Evolutionary conservation across 2,113 vertebrate species (phyloP), one percentile per base, ranked within the genome.

Genomic region (Galeopterus variegatus): DNA sequence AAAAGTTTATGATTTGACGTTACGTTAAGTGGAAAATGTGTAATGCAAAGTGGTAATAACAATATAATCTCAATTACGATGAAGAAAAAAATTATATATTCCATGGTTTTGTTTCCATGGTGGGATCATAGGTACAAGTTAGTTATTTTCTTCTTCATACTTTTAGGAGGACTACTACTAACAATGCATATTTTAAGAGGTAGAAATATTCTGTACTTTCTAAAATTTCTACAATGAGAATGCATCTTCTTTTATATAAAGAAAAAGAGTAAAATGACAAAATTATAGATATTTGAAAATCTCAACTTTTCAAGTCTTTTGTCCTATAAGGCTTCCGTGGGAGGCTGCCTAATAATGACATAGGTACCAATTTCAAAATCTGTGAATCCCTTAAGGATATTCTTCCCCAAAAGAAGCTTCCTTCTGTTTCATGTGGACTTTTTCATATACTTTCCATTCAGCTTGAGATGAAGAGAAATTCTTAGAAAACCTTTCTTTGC

Each of bases 401-500:
- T 10, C 24, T 79, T 65, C 15, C 24, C 60, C 23, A 2, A 72
- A 77, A n/a, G 11, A 94, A 73, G 28, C 12, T 45, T 72, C 58
- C 14, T 7, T 54, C 64, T 48, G 0, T 73, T 72, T 83, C 41
- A 50, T 5, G 15, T 4, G 64, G 69, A 15, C 26, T 83, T 94
- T 94, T 28, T 41, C 56, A 58, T n/a, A 52, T 72, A 28, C 26
- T 94, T 83, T 76, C 36, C 24, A 50, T 62, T 82, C 33, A 80
- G n/a, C 33, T 91, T 77, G 26, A 91, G 90, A 79, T 85, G 8
- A 75, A 88, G 87, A 69, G 33, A 81, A 54, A 12, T 79, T 93
- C 88, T 95, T 81, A 67, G 80, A 56, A 92, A 76, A 65, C 7
- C 31, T 72, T 41, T 56, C 56, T 93, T 93, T 93, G 28, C 33